Conservation (phyloP, 2,888 invertebrate genomes). For the Caenorhabditis japonica region DNA sequence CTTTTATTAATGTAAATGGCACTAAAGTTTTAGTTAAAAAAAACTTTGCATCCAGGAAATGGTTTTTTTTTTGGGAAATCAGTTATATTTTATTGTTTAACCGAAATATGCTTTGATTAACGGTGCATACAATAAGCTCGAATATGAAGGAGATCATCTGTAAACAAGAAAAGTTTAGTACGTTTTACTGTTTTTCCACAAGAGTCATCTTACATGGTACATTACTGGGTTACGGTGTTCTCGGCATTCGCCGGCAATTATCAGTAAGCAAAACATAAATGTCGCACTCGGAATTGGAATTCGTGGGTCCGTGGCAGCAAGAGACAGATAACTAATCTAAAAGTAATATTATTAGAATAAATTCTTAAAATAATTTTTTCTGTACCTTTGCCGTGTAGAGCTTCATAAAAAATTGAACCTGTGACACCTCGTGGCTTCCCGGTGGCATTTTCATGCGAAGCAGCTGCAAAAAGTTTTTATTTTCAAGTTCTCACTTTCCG, state of each 20-base stretch:
- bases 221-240: constrained; percentile 1
- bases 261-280: neutral
- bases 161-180: neutral
- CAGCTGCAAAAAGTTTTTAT: constrained; percentile 1
- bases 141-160: constrained; percentile 20
- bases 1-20: too few relatives aligned
- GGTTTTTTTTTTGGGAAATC: too few relatives aligned
- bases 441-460: constrained; percentile 30
- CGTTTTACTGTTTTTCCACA: too few relatives aligned
- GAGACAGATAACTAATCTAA: neutral
- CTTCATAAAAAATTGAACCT: constrained; percentile 5
- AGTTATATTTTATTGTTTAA: too few relatives aligned
- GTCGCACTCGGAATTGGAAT: neutral
- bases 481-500: neutral
- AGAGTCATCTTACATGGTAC: constrained; percentile 17
- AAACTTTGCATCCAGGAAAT: too few relatives aligned
- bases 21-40: too few relatives aligned
- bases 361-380: neutral
- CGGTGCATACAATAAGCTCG: constrained; percentile 9
- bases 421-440: constrained; percentile 31
- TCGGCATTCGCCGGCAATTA: constrained; percentile 1
- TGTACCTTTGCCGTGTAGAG: neutral
- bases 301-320: neutral
- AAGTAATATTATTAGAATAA: neutral
- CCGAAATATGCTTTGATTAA: constrained; percentile 4